Percentiles rank a stretch among this genome's conserved stretches.
Evolutionary conservation across 2,888 invertebrate species (phyloP).

Genomic region (Hydraecia micacea): DNA sequence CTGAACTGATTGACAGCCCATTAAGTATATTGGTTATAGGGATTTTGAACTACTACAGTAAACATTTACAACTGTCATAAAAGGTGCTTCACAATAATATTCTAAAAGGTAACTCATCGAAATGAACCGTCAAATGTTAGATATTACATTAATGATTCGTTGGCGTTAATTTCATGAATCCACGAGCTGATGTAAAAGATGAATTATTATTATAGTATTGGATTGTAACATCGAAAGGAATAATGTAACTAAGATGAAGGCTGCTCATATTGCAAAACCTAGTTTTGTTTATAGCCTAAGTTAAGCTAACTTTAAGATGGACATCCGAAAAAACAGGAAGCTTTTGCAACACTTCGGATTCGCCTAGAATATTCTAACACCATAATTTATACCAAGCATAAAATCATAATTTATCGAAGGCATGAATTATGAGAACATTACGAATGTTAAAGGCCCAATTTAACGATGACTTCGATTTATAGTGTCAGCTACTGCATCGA

Average conservation of each 20-base stretch:
- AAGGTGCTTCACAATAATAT: slow-evolving; percentile 1
- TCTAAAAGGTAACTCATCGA: background rate
- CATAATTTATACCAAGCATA: slow-evolving; percentile 21
- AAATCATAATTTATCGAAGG: slow-evolving; percentile 16
- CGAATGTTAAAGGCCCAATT: slow-evolving; percentile 23
- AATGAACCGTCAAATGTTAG: slow-evolving; percentile 25
- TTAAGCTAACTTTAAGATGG: slow-evolving; percentile 6
- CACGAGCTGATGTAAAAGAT: slow-evolving; percentile 27
- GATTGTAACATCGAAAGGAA: slow-evolving; percentile 65
- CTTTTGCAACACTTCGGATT: slow-evolving; percentile 28
- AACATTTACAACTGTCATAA: slow-evolving; percentile 27
- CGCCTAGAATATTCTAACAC: background rate
- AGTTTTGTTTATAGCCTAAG: slow-evolving; percentile 38
- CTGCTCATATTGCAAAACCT: slow-evolving; percentile 53
- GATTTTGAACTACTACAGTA: background rate
- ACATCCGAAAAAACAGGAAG: slow-evolving; percentile 48
- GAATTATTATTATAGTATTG: slow-evolving; percentile 51
- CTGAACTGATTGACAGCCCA: background rate
- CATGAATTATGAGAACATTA: slow-evolving; percentile 25
- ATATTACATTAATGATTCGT: background rate
- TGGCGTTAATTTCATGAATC: slow-evolving; percentile 8
- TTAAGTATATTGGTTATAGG: background rate
- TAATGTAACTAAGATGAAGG: slow-evolving; percentile 60
- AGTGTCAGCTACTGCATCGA: slow-evolving; percentile 5
- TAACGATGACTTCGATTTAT: slow-evolving; percentile 37